Conservation (phyloP, 2,888 invertebrate genomes). For the Chalcis sispes region DNA sequence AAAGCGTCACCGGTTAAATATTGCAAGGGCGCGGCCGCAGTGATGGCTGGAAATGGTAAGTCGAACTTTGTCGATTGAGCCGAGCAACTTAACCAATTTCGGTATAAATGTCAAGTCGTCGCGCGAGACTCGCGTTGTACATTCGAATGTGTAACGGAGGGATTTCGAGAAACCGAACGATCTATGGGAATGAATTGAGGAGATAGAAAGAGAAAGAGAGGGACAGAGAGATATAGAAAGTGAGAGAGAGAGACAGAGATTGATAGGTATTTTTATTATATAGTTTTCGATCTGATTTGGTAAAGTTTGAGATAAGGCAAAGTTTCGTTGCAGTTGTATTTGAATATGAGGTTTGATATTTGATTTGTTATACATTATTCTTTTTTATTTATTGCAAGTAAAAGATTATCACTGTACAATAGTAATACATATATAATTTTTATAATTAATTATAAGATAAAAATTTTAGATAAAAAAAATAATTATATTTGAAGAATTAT, state of each 20-base stretch:
- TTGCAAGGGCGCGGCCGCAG: conserved; percentile 13
- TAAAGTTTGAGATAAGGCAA: too few species aligned
- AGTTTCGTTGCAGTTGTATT: too few species aligned
- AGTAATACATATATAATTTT: too few species aligned
- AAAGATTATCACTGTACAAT: too few species aligned
- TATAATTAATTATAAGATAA: too few species aligned
- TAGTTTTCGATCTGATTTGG: not conserved
- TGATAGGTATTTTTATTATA: conserved; percentile 30
- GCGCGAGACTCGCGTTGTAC: not conserved
- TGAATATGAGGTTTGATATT: too few species aligned
- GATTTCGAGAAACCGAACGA: not conserved
- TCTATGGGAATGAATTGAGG: not conserved
- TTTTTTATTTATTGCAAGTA: too few species aligned
- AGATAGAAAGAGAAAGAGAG: not conserved
- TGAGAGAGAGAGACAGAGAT: not conserved
- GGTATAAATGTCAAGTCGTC: conserved; percentile 63
- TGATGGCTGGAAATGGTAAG: conserved; percentile 8
- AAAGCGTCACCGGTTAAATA: conserved; percentile 36
- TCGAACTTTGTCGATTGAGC: conserved; percentile 34
- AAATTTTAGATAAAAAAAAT: too few species aligned
- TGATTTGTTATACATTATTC: too few species aligned
- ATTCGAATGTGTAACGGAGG: not conserved
- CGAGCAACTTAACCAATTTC: conserved; percentile 61
- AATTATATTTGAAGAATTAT: too few species aligned
- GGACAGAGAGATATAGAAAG: not conserved